Percentiles rank a stretch among this genome's conserved stretches.
These are phyloP conservation scores for Stegodyphus mimosarum DNA, from an alignment of 1,140 invertebrate species.

Conservation along the genomic window DNA sequence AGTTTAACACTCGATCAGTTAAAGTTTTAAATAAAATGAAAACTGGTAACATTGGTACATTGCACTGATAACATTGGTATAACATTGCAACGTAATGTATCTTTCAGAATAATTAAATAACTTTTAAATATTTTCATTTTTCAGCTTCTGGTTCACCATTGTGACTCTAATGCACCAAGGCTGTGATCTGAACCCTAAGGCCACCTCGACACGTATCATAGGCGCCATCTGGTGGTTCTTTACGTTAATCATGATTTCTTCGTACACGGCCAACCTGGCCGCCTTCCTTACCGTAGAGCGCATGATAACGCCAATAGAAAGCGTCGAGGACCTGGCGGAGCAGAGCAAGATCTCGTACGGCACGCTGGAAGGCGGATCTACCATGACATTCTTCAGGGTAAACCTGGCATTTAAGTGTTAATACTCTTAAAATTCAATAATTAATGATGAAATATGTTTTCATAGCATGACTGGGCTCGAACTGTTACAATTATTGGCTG, in stretches of 20 bases:
- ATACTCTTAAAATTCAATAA: background rate
- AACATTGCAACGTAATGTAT: no score
- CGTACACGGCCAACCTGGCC: constrained; percentile 97
- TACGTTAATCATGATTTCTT: constrained; percentile 98
- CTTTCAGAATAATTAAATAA: background rate
- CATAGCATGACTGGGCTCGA: no score
- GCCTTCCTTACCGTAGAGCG: constrained; percentile 97
- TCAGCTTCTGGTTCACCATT: constrained; percentile 70
- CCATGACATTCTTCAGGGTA: constrained; percentile 96
- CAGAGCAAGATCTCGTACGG: constrained; percentile 96
- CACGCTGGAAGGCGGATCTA: constrained; percentile 89
- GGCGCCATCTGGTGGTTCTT: constrained; percentile 99
- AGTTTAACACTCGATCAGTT: no score
- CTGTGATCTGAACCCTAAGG: constrained; percentile 75
- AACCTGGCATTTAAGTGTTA: constrained; percentile 67
- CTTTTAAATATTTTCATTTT: background rate
- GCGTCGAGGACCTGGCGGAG: constrained; percentile 92
- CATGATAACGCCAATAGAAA: constrained; percentile 97
- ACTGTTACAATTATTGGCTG: no score
- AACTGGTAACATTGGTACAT: no score
- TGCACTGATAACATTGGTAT: no score
- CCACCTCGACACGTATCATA: constrained; percentile 91
- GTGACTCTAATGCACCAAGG: constrained; percentile 71
- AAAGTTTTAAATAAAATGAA: no score
- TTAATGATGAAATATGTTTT: no score